Evolutionary conservation across 2,888 invertebrate species (phyloP), one percentile per base, ranked within the genome.

Genomic region (Eudasyphora cyanicolor): DNA sequence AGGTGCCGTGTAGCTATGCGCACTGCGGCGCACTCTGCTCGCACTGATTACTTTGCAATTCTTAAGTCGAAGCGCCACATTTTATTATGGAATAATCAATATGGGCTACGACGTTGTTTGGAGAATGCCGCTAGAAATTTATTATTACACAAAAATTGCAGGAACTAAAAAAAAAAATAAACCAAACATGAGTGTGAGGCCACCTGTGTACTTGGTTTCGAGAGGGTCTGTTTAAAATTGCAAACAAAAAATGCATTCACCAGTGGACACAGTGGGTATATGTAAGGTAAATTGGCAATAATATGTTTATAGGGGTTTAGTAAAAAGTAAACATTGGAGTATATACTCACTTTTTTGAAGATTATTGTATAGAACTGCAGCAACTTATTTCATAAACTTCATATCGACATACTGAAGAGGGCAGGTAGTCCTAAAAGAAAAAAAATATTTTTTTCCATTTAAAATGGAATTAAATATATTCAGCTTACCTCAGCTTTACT

Each of bases 121-220:
- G 77, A 75, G 70, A 84, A 80, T 78, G 83, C 83, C 80, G 83
- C 83, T 77, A 84, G 80, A 84, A 84, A 84, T 80, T 79, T 80
- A 77, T 77, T 60, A 35, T 76, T 78, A 70, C 77, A 76, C 73
- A 73, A 64, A 64, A 64, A 64, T 2, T 27, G 19, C 19, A 21
- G 54, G 5, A 24, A 2, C 1, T 1, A 57, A 12, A 27, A 57
- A 27, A 24, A 27, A 24, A 27, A 5, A 2, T 27, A 10, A 57
- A 57, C 14, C 8, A 7, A 71, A 21, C 32, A 67, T 71, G 45
- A 84, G 83, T 80, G 83, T 78, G 75, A 84, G 80, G 80, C 77
- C 83, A 84, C 83, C 83, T 84, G 80, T 84, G 77, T 80, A 62
- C 35, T 71, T 49, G 32, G 38, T 29, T 45, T 32, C 74, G 54